Conservation (phyloP, 2,113 vertebrate species). For the Eudyptes chrysolophus region DNA sequence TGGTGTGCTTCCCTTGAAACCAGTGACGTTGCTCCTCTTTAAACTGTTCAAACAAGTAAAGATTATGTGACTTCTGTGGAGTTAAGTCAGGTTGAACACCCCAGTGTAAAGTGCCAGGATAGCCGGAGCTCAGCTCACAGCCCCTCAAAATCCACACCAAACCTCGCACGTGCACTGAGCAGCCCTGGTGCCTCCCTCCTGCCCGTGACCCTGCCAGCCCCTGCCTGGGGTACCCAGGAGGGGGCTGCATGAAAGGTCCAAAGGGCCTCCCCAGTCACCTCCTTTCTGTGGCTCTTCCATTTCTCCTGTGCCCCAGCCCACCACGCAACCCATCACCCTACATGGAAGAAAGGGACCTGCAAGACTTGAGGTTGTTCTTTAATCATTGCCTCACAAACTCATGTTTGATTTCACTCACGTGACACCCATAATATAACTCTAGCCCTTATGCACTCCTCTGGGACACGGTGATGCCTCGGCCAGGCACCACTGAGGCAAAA, state of each 20-base stretch:
- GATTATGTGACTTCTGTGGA: neutral
- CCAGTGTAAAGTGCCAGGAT: neutral
- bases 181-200: neutral
- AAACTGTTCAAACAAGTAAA: neutral
- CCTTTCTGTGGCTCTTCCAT: neutral
- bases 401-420: neutral
- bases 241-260: neutral
- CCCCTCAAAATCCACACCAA: neutral
- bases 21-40: neutral
- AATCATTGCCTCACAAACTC: neutral
- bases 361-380: neutral
- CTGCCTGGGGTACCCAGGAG: neutral
- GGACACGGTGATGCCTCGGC: rapidly evolving
- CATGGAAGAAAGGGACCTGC: neutral
- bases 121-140: neutral
- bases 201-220: neutral
- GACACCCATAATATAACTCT: neutral
- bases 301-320: neutral
- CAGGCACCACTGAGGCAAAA: neutral
- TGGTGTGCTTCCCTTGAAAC: neutral
- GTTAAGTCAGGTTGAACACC: neutral
- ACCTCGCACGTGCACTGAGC: rapidly evolving
- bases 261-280: neutral
- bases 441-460: neutral
- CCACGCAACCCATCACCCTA: rapidly evolving